Base-by-base conservation (phyloP, 2,113 vertebrate species). In the Panthera tigris region DNA sequence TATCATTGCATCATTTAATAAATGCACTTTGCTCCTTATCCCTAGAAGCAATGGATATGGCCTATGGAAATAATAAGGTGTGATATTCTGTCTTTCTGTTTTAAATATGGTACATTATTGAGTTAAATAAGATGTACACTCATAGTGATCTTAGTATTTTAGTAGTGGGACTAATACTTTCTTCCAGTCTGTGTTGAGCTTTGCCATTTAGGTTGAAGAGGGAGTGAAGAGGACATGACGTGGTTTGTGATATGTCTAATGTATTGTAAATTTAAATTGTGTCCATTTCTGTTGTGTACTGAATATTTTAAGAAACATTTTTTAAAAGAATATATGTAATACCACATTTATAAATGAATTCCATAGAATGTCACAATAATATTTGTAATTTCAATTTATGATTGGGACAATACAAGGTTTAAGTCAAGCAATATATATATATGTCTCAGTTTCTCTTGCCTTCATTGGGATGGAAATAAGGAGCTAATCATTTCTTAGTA, bases 31-130 rank as follows among this genome's bases (percentile, higher is more conserved):
- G 99, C 97, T 99, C 99, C 55, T 99, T 99, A 98, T 99, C 99
- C 12, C 94, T 99, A 99, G 99, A 99, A 98, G 99, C 99, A 79
- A 99, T 99, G 99, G 99, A 99, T 98, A 99, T 99, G 99, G 99
- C 99, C 80, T 99, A 99, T 98, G 99, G 99, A 97, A 99, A 99
- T 98, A 99, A 99, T 98, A 99, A 99, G 99, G 99, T 99, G 91
- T 96, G 92, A 89, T 92, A 91, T 78, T 96, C 31, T 98, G 90
- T 1, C 61, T 91, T 81, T 96, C 63, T 66, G 1, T 93, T 95
- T 95, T 96, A 96, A 89, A 93, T 96, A 69, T 95, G 45, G 31
- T 73, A 96, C 9, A 88, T 94, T 96, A 65, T 88, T 92, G 91
- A 81, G 50, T 90, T 79, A 65, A 87, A 21, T 52, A 76, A 69